These are phyloP conservation scores for Pollenia griseotomentosa DNA, from an alignment of 2,888 invertebrate genomes.

Conservation along the genomic window DNA sequence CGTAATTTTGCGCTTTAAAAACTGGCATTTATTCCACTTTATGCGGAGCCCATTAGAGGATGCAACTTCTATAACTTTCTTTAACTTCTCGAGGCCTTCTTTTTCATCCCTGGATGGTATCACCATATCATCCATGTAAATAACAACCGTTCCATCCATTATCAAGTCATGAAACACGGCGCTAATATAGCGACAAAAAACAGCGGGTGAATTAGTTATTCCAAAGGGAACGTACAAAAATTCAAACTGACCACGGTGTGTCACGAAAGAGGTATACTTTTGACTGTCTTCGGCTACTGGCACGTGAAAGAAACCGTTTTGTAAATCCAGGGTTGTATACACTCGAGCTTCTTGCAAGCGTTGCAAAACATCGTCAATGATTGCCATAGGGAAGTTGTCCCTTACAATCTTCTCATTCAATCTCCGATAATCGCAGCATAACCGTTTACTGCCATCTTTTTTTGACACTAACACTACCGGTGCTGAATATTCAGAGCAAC, in stretches of 20 bases:
- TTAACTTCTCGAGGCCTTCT: too few relatives aligned
- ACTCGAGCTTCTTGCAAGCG: conserved; percentile 47
- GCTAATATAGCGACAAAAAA: not conserved
- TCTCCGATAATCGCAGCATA: conserved; percentile 59
- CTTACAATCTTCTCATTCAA: conserved; percentile 58
- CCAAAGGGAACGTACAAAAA: conserved; percentile 43
- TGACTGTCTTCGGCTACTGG: conserved; percentile 40
- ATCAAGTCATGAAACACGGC: too few relatives aligned
- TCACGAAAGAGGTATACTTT: conserved; percentile 62
- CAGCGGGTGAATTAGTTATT: not conserved
- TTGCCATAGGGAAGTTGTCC: conserved; percentile 63
- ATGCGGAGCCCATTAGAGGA: too few relatives aligned
- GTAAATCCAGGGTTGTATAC: conserved; percentile 56
- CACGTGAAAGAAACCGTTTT: conserved; percentile 65
- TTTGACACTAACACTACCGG: conserved; percentile 55
- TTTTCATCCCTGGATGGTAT: too few relatives aligned
- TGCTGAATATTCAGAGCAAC: conserved; percentile 64
- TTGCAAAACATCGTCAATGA: conserved; percentile 63
- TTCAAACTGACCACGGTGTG: conserved; percentile 62
- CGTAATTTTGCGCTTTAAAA: too few relatives aligned
- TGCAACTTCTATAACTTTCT: too few relatives aligned
- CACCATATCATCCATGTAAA: too few relatives aligned
- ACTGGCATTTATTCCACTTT: too few relatives aligned
- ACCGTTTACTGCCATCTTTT: conserved; percentile 57
- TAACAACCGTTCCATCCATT: too few relatives aligned